Evolutionary conservation across 2,888 invertebrate species (phyloP), one percentile per base, ranked within the genome.

Genomic region (Bhutanitis thaidina): DNA sequence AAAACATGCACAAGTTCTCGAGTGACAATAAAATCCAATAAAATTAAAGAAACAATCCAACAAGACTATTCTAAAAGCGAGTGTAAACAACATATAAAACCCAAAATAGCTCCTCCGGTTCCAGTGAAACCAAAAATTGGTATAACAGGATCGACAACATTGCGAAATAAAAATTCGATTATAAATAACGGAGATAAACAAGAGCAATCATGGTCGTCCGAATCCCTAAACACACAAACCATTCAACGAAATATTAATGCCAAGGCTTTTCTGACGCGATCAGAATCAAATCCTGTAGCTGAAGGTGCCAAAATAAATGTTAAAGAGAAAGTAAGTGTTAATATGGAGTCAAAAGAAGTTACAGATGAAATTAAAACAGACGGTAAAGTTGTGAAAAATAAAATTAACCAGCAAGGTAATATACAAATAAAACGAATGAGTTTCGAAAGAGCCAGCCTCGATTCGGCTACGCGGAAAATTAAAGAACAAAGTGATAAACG

Each of bases 41-140:
- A 71, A 62, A 58, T 57, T 46, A 64, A 71, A 52, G 58, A 57
- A 25, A 41, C 53, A 13, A 60, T 70, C 16, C 20, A 34, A 34
- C 77, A 69, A 53, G 61, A 57, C 49, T 53, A 49, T 43, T 59
- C 54, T 15, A 63, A 54, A 52, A 65, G 65, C 43, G 61, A 61
- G 36, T 50, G 55, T 39, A 12, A 54, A 51, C 69, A 61, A 52
- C 47, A 56, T 34, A 70, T 77, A 1, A 92, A 91, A 71, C 74
- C 90, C 4, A 89, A 88, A 71, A 51, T 79, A 53, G 93, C 93
- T 9, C 93, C 93, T 1, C 93, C 93, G 0, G 91, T 93, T 54
- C 93, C 93, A 34, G 85, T 81, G 0, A 93, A 93, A 78, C 93
- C 93, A 30, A 88, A 83, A 76, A 67, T 85, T 8, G 63, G 77